phyloP scores from a whole-genome alignment of 2,113 vertebrate species.

The Saccopteryx leptura region DNA sequence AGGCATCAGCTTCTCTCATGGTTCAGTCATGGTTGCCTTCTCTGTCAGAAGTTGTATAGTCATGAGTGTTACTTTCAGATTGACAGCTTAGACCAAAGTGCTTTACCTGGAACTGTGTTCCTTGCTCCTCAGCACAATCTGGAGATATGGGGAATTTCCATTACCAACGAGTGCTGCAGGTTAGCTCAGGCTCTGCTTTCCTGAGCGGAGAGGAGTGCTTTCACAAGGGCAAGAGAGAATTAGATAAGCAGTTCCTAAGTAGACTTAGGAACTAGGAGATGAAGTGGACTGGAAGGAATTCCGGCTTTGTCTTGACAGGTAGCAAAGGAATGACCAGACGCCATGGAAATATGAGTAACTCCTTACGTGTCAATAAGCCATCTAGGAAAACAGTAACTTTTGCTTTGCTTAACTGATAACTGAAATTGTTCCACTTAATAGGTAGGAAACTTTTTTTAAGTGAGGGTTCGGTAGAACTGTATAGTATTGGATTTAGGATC shows the following conservation, averaged over 20 bases:
- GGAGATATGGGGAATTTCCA: neutral
- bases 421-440: neutral
- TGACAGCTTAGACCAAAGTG: neutral
- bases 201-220: neutral
- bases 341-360: neutral
- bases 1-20: neutral
- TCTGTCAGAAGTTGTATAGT: neutral
- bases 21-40: neutral
- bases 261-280: neutral
- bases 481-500: neutral
- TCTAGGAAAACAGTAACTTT: slow-evolving; percentile 1
- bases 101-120: neutral
- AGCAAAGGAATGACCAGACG: neutral
- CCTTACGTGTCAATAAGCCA: neutral
- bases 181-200: neutral
- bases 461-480: neutral
- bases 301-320: neutral
- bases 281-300: neutral
- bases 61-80: neutral
- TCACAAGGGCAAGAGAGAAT: neutral
- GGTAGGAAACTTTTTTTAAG: neutral
- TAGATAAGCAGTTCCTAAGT: neutral
- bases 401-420: neutral
- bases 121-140: neutral
- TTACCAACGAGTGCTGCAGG: neutral